Evolutionary conservation across 2,888 invertebrate species (phyloP).

Genomic region (Philopedon plagiatum): DNA sequence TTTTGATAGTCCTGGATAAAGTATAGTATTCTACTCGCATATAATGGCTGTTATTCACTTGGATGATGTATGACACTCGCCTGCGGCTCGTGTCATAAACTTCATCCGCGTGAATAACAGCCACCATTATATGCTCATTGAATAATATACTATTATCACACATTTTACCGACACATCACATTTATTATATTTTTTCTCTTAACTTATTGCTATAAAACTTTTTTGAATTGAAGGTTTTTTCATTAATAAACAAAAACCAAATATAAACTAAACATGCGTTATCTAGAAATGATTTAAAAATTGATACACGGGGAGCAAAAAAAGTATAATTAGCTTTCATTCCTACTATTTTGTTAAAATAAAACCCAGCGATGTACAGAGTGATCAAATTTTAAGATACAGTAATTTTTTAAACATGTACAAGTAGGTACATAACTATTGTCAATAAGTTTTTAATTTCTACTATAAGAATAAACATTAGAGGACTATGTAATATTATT

Average conservation of each 20-base stretch:
- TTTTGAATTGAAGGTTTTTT: constrained; percentile 10
- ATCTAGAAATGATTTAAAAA: too few relatives aligned
- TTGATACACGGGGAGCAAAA: too few relatives aligned
- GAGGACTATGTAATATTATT: neutral
- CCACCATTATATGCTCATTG: too few relatives aligned
- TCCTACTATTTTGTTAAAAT: neutral
- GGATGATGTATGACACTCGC: too few relatives aligned
- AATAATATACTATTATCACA: too few relatives aligned
- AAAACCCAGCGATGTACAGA: neutral
- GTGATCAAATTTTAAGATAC: neutral
- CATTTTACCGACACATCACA: constrained; percentile 38
- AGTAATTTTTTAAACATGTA: neutral
- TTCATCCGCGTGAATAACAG: too few relatives aligned
- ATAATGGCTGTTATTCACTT: too few relatives aligned
- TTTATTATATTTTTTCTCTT: constrained; percentile 17
- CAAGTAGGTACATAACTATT: neutral
- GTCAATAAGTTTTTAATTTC: neutral
- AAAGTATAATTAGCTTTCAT: too few relatives aligned
- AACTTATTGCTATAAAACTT: constrained; percentile 29
- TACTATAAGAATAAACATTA: neutral
- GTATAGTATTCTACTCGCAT: too few relatives aligned
- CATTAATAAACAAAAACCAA: constrained; percentile 12
- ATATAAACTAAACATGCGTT: neutral
- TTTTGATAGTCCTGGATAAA: too few relatives aligned
- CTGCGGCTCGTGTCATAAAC: too few relatives aligned